These are phyloP conservation scores for Callipepla squamata DNA, from an alignment of 2,113 vertebrate species.

Conservation along the genomic window DNA sequence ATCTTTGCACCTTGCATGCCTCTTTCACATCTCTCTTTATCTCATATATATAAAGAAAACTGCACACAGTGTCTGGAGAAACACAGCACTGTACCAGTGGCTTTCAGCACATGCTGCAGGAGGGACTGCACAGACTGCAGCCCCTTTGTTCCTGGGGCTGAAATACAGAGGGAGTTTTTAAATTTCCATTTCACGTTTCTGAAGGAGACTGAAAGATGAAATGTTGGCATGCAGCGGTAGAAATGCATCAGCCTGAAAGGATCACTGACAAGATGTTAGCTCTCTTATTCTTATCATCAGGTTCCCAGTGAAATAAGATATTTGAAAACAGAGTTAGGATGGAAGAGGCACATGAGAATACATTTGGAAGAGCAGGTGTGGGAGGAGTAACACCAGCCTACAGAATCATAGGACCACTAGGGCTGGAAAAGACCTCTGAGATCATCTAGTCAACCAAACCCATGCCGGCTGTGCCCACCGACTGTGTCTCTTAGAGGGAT, in stretches of 20 bases:
- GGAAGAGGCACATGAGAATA: neutral
- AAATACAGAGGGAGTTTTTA: neutral
- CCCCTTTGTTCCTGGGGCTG: slow-evolving; percentile 35
- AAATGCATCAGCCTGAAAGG: neutral
- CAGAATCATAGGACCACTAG: too few species aligned
- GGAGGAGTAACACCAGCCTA: neutral
- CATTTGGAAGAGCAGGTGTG: neutral
- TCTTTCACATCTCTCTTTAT: neutral
- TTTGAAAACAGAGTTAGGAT: neutral
- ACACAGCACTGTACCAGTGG: neutral
- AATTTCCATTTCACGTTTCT: neutral
- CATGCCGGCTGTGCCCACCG: too few species aligned
- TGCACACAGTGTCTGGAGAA: neutral
- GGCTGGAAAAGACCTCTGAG: too few species aligned
- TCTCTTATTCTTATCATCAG: neutral
- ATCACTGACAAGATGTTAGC: neutral
- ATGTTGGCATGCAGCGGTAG: accelerated
- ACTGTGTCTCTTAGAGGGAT: neutral
- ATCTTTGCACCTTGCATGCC: neutral
- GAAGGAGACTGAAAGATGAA: neutral
- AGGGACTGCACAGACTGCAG: slow-evolving; percentile 21
- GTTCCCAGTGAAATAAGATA: neutral
- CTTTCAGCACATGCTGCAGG: slow-evolving; percentile 9
- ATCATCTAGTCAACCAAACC: too few species aligned
- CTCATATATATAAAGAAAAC: neutral